Evolutionary conservation across 2,113 vertebrate genomes (phyloP), one percentile per base, ranked within the genome.

Genomic region (Tauraco erythrolophus): DNA sequence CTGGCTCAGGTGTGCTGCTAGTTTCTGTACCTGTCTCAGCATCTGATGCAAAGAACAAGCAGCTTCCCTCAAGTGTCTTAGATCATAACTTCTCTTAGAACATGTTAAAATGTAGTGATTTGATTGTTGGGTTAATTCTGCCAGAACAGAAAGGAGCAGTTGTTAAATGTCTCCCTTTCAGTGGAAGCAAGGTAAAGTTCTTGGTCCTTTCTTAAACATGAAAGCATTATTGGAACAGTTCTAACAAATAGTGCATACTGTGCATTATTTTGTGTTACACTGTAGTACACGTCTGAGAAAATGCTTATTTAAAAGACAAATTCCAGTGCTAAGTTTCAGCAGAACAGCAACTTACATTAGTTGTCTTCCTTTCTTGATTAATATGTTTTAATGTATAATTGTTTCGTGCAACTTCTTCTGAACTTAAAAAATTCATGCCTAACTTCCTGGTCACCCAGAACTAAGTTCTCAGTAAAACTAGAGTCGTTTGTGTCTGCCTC

Each of bases 1-100:
- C 33, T 14, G 33, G 28, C 24, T 24, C 19, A 43, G 17, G 7
- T 1, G 33, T 0, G 1, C 19, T 65, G 23, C 28, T 85, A 5
- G 23, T 43, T 88, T 61, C 43, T 16, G 10, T 46, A 17, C 11
- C 10, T 31, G 4, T 21, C 48, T 43, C 22, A 57, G 19, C n/a
- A n/a, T 28, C 19, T 28, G 18, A 7, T 39, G 24, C 33, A 68
- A 62, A 65, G 51, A 78, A 33, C 7, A 33, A 68, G 9, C 35
- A 12, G 4, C 57, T 64, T 75, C 3, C 14, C 11, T 33, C 16
- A 16, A 5, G 12, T 51, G 21, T 8, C 2, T 39, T 19, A 16
- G 22, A 22, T 24, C 3, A 2, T n/a, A 51, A 41, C 7, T 64
- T 62, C 28, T 51, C 3, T n/a, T 51, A 39, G 64, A 76, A 31